Evolutionary conservation across 2,888 invertebrate genomes (phyloP).

Genomic region (Seira ritae): DNA sequence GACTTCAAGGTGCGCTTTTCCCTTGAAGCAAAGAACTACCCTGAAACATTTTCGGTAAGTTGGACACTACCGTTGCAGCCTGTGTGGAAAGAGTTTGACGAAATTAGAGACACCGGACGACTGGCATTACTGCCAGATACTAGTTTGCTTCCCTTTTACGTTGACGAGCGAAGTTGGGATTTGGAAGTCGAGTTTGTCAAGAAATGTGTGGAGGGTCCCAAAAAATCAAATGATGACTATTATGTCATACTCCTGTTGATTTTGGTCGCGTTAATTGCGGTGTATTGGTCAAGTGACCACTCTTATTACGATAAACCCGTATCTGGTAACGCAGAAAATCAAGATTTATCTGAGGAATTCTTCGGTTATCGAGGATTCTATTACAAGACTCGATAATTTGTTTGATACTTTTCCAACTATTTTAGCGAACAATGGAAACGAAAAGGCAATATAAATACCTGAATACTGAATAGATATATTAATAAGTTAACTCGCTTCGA

Average conservation of each 20-base stretch:
- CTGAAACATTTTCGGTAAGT: slow-evolving; percentile 1
- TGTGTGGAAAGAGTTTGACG: slow-evolving; percentile 38
- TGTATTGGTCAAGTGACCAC: neutral
- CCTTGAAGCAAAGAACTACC: neutral
- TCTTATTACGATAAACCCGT: neutral
- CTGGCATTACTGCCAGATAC: slow-evolving; percentile 54
- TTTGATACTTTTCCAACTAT: too few relatives aligned
- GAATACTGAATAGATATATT: too few relatives aligned
- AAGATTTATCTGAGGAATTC: slow-evolving; percentile 29
- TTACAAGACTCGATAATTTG: slow-evolving; percentile 29
- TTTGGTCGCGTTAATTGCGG: slow-evolving; percentile 19
- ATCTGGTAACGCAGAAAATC: too few relatives aligned
- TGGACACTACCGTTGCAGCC: slow-evolving; percentile 48
- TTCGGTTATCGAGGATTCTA: slow-evolving; percentile 54
- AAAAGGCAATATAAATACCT: too few relatives aligned
- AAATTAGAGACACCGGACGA: slow-evolving; percentile 44
- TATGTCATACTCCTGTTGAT: slow-evolving; percentile 35
- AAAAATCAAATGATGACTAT: slow-evolving; percentile 30
- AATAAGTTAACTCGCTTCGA: too few relatives aligned
- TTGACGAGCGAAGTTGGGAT: slow-evolving; percentile 30
- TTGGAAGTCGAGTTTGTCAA: slow-evolving; percentile 28
- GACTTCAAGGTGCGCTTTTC: slow-evolving; percentile 28
- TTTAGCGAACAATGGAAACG: too few relatives aligned
- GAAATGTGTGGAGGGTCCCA: too few relatives aligned
- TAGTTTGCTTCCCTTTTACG: slow-evolving; percentile 32